Conservation (phyloP, 2,113 vertebrate genomes). For the Laterallus jamaicensis region DNA sequence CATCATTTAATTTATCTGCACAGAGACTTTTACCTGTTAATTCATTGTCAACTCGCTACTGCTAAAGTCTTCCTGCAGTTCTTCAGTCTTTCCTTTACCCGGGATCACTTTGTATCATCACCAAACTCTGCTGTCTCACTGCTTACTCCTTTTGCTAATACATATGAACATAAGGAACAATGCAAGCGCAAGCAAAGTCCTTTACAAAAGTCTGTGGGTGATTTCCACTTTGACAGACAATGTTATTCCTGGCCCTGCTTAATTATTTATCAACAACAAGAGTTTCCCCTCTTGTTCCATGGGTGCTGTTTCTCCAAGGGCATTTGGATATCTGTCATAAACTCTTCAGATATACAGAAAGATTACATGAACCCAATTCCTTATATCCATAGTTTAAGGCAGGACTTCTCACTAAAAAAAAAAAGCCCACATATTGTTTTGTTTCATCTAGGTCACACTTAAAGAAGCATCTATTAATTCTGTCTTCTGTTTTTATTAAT, state of each 20-base stretch:
- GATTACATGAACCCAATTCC: not conserved
- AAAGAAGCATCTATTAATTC: not conserved
- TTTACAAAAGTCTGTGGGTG: not conserved
- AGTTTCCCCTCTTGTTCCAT: not conserved
- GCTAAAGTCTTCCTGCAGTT: not conserved
- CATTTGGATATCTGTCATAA: not conserved
- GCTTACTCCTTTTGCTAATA: not conserved
- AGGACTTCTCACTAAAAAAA: not conserved
- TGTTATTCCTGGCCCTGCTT: not conserved
- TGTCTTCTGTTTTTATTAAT: not conserved
- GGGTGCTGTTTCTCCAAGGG: not conserved
- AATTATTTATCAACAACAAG: not conserved
- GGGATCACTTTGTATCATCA: not conserved
- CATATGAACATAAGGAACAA: not conserved
- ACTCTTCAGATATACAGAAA: not conserved
- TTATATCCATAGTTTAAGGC: not conserved
- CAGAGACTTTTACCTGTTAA: not conserved
- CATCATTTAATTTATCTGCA: not conserved
- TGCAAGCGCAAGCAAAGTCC: not conserved
- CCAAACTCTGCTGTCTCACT: not conserved
- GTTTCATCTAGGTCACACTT: not conserved
- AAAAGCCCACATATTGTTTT: not conserved
- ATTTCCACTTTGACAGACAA: not conserved
- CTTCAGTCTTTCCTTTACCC: not conserved
- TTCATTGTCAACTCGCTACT: not conserved